A percentile compares a stretch with the other conserved stretches of the same genome.
Evolutionary conservation across 2,888 invertebrate species (phyloP).

Genomic region (Erebia epiphron): DNA sequence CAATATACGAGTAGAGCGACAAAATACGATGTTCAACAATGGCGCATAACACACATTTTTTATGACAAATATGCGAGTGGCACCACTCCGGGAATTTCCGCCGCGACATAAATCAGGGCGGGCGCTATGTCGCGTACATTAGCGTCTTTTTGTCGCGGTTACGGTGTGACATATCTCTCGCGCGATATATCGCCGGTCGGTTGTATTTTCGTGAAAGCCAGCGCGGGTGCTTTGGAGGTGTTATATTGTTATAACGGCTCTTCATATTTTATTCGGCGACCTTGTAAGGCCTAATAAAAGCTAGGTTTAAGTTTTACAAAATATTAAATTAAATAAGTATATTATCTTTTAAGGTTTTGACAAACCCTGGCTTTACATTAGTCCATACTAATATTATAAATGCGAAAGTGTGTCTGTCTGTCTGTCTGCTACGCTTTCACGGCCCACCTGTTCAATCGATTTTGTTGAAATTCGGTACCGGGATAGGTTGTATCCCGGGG

Average conservation of each 20-base stretch:
- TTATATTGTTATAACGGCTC: slow-evolving; percentile 6
- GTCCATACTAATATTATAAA: too few relatives aligned
- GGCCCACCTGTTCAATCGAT: too few relatives aligned
- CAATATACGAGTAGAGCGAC: background rate
- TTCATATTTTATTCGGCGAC: slow-evolving; percentile 1
- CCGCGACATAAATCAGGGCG: slow-evolving; percentile 38
- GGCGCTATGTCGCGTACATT: slow-evolving; percentile 38
- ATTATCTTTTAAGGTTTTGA: too few relatives aligned
- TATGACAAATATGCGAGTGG: slow-evolving; percentile 25
- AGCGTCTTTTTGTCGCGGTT: slow-evolving; percentile 41
- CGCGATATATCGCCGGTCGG: slow-evolving; percentile 13
- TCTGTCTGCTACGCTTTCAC: too few relatives aligned
- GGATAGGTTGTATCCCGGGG: too few relatives aligned
- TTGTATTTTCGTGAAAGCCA: background rate
- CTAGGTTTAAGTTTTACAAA: too few relatives aligned
- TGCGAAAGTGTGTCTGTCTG: too few relatives aligned
- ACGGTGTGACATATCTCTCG: background rate
- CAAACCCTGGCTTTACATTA: too few relatives aligned
- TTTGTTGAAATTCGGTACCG: too few relatives aligned
- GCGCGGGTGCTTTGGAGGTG: background rate
- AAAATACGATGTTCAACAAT: slow-evolving; percentile 6
- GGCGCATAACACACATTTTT: slow-evolving; percentile 18
- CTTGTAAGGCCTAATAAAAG: background rate
- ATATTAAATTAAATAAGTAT: too few relatives aligned
- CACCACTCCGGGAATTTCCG: slow-evolving; percentile 33